Evolutionary conservation across 2,797 vertebrate species (phyloP).

Genomic region (Peromyscus eremicus): DNA sequence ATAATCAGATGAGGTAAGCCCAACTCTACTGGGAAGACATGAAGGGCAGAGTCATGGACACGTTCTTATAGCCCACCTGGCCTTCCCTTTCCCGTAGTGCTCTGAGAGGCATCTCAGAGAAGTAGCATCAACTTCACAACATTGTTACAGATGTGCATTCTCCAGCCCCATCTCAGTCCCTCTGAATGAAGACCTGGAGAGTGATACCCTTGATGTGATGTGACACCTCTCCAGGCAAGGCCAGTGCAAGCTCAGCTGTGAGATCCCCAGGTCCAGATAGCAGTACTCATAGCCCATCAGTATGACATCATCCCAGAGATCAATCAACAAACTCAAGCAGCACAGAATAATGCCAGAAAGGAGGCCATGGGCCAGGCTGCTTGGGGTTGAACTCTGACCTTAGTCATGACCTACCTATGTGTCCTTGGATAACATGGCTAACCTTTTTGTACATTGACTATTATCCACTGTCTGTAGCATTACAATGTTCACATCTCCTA

Average conservation of each 20-base stretch:
- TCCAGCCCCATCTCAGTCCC: not conserved
- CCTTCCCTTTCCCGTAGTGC: not conserved
- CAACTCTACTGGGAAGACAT: not conserved
- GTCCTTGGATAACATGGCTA: not conserved
- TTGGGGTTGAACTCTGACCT: not conserved
- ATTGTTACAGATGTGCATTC: not conserved
- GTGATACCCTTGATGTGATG: rapidly evolving
- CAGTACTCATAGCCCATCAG: not conserved
- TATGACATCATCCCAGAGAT: not conserved
- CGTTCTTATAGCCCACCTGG: not conserved
- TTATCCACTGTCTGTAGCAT: not conserved
- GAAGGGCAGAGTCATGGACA: not conserved
- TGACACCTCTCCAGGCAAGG: not conserved
- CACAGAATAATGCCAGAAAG: not conserved
- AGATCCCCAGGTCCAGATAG: no score
- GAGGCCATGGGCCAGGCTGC: not conserved
- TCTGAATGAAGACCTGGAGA: not conserved
- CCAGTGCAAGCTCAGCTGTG: not conserved
- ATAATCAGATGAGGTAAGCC: not conserved
- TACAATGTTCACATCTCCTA: not conserved
- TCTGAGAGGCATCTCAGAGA: not conserved
- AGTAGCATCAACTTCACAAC: not conserved
- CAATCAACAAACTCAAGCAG: not conserved
- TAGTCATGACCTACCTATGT: not conserved
- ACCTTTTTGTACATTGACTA: not conserved